Evolutionary conservation across 2,888 invertebrate species (phyloP).

Genomic region (Troides helena): DNA sequence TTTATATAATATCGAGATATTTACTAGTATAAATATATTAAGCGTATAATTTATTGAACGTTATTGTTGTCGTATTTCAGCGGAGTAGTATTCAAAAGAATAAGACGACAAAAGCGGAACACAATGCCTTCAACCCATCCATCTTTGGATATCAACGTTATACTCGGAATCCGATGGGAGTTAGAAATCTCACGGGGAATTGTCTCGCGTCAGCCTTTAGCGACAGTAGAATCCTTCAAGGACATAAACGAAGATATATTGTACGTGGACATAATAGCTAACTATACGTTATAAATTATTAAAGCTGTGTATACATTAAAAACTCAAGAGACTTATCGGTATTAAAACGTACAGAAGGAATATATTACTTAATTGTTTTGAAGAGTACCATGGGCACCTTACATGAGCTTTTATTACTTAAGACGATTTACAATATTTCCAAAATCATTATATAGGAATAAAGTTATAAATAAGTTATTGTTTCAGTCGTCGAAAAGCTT

Average conservation of each 20-base stretch:
- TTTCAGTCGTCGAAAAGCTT: no score
- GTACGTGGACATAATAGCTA: neutral
- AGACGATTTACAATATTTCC: no score
- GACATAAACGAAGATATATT: neutral
- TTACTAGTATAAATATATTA: slow-evolving; percentile 7
- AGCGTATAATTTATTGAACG: slow-evolving; percentile 35
- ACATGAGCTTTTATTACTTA: no score
- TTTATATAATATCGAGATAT: neutral
- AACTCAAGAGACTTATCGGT: no score
- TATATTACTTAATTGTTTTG: no score
- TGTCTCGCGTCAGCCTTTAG: slow-evolving; percentile 32
- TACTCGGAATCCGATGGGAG: slow-evolving; percentile 38
- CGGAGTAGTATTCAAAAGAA: slow-evolving; percentile 42
- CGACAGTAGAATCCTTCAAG: neutral
- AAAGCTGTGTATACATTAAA: no score
- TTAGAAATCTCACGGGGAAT: slow-evolving; percentile 36
- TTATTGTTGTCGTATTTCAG: slow-evolving; percentile 38
- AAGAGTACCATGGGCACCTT: no score
- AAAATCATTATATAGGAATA: no score
- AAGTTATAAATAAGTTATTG: no score
- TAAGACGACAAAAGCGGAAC: slow-evolving; percentile 43
- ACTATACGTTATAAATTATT: neutral
- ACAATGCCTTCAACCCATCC: slow-evolving; percentile 42
- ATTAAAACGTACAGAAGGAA: no score
- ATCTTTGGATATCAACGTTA: slow-evolving; percentile 42